phyloP scores from a whole-genome alignment of 1,140 invertebrate genomes.

The Conopomorpha cramerella region DNA sequence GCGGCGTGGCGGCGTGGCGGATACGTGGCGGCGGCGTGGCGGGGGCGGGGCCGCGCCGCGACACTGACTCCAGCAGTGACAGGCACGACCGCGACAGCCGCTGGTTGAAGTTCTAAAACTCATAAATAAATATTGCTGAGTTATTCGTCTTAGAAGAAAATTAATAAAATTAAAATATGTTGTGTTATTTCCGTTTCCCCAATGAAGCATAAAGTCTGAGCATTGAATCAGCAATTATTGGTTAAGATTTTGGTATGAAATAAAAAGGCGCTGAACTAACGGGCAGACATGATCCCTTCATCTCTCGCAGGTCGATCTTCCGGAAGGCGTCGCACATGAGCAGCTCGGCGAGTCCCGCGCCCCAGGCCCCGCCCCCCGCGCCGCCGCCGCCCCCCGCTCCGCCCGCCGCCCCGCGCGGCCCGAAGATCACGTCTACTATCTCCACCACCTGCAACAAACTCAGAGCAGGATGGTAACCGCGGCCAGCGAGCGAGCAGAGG shows the following conservation, averaged over 20 bases:
- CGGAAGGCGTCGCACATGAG: constrained; percentile 81
- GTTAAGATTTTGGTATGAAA: too few species aligned
- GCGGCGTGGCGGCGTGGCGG: constrained; percentile 23
- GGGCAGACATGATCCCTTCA: constrained; percentile 68
- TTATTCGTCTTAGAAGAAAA: too few species aligned
- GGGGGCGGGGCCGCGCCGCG: constrained; percentile 18
- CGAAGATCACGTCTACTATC: constrained; percentile 82
- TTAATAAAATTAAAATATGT: too few species aligned
- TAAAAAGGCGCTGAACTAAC: constrained; percentile 27
- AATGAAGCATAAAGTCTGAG: too few species aligned
- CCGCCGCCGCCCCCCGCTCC: too few species aligned
- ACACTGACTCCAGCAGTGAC: constrained; percentile 39
- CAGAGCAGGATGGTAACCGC: background rate
- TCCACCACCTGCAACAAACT: constrained; percentile 67
- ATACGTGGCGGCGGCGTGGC: constrained; percentile 10
- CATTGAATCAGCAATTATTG: too few species aligned
- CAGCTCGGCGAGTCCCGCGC: constrained; percentile 77
- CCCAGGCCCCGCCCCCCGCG: too few species aligned
- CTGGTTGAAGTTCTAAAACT: constrained; percentile 45
- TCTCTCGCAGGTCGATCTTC: constrained; percentile 85
- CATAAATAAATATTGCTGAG: too few species aligned
- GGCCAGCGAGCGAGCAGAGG: too few species aligned
- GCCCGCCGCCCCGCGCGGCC: too few species aligned
- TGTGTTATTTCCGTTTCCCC: too few species aligned
- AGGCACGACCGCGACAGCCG: constrained; percentile 45